Evolutionary conservation across 2,888 invertebrate genomes (phyloP).

Genomic region (Hedya salicella): DNA sequence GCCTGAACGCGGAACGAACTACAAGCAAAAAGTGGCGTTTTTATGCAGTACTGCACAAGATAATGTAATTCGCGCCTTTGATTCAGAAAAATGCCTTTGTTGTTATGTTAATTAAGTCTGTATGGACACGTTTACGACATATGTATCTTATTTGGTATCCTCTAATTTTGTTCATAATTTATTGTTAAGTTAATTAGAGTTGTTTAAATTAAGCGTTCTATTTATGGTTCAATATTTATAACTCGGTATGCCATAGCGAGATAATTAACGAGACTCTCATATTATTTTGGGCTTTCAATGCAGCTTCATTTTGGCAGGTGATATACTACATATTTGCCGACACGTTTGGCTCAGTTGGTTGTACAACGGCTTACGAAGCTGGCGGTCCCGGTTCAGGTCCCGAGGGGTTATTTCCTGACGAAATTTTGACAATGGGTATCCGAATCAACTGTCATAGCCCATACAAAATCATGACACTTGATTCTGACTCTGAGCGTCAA

Average conservation of each 20-base stretch:
- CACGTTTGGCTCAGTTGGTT: too few relatives aligned
- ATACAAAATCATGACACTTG: too few relatives aligned
- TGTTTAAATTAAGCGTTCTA: neutral
- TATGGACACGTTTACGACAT: conserved; percentile 29
- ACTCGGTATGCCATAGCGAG: neutral
- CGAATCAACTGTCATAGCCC: too few relatives aligned
- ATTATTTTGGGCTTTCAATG: neutral
- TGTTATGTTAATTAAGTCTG: conserved; percentile 39
- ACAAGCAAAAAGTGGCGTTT: conserved; percentile 36
- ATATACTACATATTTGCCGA: too few relatives aligned
- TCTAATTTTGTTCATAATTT: neutral
- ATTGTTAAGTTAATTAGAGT: neutral
- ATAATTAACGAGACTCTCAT: neutral
- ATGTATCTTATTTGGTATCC: conserved; percentile 11
- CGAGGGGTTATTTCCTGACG: too few relatives aligned
- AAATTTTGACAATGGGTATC: too few relatives aligned
- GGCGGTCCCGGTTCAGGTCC: too few relatives aligned
- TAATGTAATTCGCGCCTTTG: conserved; percentile 35
- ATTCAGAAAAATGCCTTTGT: conserved; percentile 40
- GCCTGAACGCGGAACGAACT: conserved; percentile 33
- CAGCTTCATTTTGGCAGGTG: too few relatives aligned
- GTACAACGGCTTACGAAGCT: too few relatives aligned
- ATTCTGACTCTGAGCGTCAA: too few relatives aligned
- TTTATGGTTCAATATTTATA: neutral
- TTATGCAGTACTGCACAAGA: conserved; percentile 38